Evolutionary conservation across 2,113 vertebrate species (phyloP), one percentile per base, ranked within the genome.

Genomic region (Leucoraja erinaceus): DNA sequence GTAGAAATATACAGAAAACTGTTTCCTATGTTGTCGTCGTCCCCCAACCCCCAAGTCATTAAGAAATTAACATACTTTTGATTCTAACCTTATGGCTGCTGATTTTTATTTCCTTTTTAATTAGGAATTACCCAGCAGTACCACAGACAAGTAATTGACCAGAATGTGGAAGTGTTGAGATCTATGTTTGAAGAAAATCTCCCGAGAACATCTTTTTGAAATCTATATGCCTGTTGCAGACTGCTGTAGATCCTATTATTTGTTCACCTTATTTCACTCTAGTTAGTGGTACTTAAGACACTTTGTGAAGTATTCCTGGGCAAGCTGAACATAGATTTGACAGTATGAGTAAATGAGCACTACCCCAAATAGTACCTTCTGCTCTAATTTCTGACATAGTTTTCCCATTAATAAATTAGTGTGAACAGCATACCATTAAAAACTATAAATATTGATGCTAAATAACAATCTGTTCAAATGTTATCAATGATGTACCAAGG

Each of bases 51-150:
- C 14, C 22, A 84, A 25, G n/a, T 61, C 83, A n/a, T n/a, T 0
- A 72, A 72, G 20, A 72, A 91, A 47, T 91, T 47, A 16, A 47
- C 18, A 20, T 20, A 68, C 66, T 91, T 38, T 72, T 33, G 20
- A 70, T 8, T 47, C 10, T 72, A 68, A 68, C 86, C 3, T 0
- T 18, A 12, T 61, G 11, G 22, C 31, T 10, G 20, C n/a, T 90
- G 20, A 91, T 47, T 72, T 91, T 38, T 79, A 38, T 79, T 79
- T 91, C 68, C 61, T 72, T 70, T 68, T 72, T 68, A 16, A 54
- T 10, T 28, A 91, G 90, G 90, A 91, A 74, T 72, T 91, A 54
- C 90, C 90, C 90, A 91, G 90, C 68, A 91, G 90, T 54, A 91
- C 90, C 38, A 91, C 90, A 28, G 90, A 91, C 90, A 91, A 91